Percentiles rank a stretch among this genome's conserved stretches.
These are phyloP conservation scores for Psix sp. DNA, from an alignment of 1,140 invertebrate species.

Conservation along the genomic window DNA sequence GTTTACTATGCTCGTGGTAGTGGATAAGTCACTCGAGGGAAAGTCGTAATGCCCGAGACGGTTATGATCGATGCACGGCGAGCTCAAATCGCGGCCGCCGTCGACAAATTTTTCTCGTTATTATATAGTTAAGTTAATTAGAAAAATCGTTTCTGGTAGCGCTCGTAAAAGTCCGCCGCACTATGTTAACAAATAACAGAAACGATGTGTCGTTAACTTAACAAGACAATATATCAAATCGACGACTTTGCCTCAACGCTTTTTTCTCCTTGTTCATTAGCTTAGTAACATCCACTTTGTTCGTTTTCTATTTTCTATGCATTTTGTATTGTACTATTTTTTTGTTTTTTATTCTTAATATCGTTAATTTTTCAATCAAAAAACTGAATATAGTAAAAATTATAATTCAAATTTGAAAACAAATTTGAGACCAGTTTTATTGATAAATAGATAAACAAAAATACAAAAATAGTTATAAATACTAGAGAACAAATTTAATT, in stretches of 20 bases:
- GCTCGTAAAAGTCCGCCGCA: conserved; percentile 1
- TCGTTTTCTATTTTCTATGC: not conserved
- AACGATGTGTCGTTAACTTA: conserved; percentile 5
- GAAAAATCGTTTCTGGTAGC: conserved; percentile 11
- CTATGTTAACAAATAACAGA: conserved; percentile 7
- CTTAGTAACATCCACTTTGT: conserved; percentile 1
- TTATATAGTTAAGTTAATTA: conserved; percentile 10
- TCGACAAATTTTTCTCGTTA: conserved; percentile 22
- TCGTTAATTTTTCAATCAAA: too few species aligned
- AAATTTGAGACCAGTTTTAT: too few species aligned
- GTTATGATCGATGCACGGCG: conserved; percentile 25
- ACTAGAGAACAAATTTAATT: too few species aligned
- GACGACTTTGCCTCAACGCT: conserved; percentile 1
- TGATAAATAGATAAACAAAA: too few species aligned
- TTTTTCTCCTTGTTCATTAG: conserved; percentile 1
- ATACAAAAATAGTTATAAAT: too few species aligned
- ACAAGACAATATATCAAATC: conserved; percentile 9
- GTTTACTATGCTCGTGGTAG: conserved; percentile 7
- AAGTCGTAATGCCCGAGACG: conserved; percentile 24
- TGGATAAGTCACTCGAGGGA: conserved; percentile 20
- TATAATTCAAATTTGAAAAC: too few species aligned
- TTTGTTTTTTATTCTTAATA: too few species aligned
- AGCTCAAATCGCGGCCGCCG: conserved; percentile 18
- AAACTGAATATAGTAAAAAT: too few species aligned
- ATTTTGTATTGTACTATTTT: not conserved